phyloP scores from a whole-genome alignment of 92 coral and sea anemone genomes.

The Palythoa heliodiscus region DNA sequence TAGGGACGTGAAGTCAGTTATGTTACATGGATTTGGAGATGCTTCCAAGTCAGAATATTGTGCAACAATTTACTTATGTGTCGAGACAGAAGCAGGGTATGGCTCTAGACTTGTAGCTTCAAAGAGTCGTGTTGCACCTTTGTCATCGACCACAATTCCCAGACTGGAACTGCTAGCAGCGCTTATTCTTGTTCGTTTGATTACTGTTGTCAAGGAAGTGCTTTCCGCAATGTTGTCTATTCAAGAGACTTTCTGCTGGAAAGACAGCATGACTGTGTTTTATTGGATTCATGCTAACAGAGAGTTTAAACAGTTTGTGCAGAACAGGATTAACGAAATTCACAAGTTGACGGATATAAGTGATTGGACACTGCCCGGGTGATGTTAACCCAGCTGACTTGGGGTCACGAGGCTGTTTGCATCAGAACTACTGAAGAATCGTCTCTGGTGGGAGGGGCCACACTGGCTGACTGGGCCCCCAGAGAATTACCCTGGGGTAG shows the following conservation, averaged over 20 bases:
- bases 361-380: slow-evolving; percentile 62
- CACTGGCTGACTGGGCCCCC: slow-evolving; percentile 40
- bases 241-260: slow-evolving; percentile 47
- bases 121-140: slow-evolving; percentile 58
- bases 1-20: neutral
- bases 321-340: slow-evolving; percentile 62
- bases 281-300: slow-evolving; percentile 47
- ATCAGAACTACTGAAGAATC: slow-evolving; percentile 13
- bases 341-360: slow-evolving; percentile 29
- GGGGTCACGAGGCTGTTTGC: slow-evolving; percentile 34
- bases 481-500: neutral
- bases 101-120: slow-evolving; percentile 52
- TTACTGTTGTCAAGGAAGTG: slow-evolving; percentile 44
- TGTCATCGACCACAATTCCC: slow-evolving; percentile 49
- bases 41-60: slow-evolving; percentile 59
- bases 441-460: slow-evolving; percentile 44
- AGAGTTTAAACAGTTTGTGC: slow-evolving; percentile 55
- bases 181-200: slow-evolving; percentile 39
- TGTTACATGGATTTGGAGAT: slow-evolving; percentile 57
- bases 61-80: slow-evolving; percentile 53
- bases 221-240: slow-evolving; percentile 7
- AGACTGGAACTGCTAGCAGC: slow-evolving; percentile 63
- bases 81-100: slow-evolving; percentile 48
- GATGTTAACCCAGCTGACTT: slow-evolving; percentile 44
- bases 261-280: slow-evolving; percentile 62